Evolutionary conservation across 2,888 invertebrate genomes (phyloP), one percentile per base, ranked within the genome.

Genomic region (Drosophila acutilabella): DNA sequence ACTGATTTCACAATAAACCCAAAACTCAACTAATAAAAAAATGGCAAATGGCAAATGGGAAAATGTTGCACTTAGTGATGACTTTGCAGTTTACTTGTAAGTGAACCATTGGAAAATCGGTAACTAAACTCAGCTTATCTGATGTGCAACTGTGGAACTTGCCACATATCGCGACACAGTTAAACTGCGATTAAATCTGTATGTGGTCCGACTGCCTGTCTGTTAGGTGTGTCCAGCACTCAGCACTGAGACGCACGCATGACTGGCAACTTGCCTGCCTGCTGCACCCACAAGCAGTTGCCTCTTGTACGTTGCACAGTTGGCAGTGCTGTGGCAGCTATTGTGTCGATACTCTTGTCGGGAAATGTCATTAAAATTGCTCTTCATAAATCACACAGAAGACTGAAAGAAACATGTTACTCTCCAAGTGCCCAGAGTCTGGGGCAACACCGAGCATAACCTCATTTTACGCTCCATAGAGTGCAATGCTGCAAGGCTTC

Each of bases 311-410:
- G 33, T 36, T 36, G 33, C 33, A 23, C 20, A 65, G 72, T 59
- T 64, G 64, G 61, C 68, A 71, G 73, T 36, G 56, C 23, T 64
- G 70, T 38, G 38, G 50, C 62, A n/a, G 54, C 60, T 53, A 78
- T 77, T 84, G 83, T 85, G 78, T 82, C 88, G 84, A 79, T 80
- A 77, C 74, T 83, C 80, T 65, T 78, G 81, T 86, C 81, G 72
- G 79, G 74, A 89, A 90, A 90, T 90, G 89, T 91, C 91, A 91
- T 91, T 91, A 90, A 90, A 90, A 91, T 89, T 87, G 90, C 86
- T 88, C 90, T 89, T 90, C 91, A 91, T 91, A 91, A 91, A 90
- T 87, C 88, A 87, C 83, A 66, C 80, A 73, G 53, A 56, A 77
- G 76, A 44, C 74, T 54, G 76, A 79, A 74, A 83, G 82, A 76